These are phyloP conservation scores for Magallana gigas DNA, from an alignment of 1,140 invertebrate genomes.

Conservation along the genomic window DNA sequence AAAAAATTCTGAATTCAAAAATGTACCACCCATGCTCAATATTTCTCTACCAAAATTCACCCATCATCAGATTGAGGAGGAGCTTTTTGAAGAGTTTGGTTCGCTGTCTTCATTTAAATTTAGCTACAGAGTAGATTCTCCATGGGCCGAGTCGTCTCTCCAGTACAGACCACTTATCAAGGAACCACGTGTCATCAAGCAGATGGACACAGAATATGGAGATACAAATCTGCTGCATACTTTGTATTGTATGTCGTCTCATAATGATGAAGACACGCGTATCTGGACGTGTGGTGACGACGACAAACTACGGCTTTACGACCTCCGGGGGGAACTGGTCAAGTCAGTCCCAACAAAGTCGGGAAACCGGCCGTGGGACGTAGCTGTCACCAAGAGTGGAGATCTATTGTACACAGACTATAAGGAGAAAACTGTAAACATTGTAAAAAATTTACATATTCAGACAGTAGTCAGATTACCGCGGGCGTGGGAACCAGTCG, in stretches of 20 bases:
- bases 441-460: neutral
- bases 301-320: neutral
- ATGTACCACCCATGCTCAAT: neutral
- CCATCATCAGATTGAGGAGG: neutral
- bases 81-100: neutral
- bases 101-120: neutral
- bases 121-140: too few relatives aligned
- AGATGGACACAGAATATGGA: too few relatives aligned
- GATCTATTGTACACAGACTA: neutral
- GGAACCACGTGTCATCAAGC: too few relatives aligned
- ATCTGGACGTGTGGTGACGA: neutral
- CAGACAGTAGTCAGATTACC: neutral
- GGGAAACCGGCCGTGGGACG: neutral
- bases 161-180: too few relatives aligned
- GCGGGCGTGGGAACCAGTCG: neutral
- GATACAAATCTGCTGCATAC: neutral
- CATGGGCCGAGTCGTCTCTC: too few relatives aligned
- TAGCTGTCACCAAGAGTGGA: neutral
- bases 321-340: neutral
- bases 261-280: neutral
- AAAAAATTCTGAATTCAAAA: neutral
- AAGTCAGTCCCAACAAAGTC: neutral
- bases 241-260: neutral
- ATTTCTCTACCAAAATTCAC: neutral
- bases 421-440: neutral